Base-by-base conservation (phyloP, 2,888 invertebrate genomes). In the Archips xylosteana region DNA sequence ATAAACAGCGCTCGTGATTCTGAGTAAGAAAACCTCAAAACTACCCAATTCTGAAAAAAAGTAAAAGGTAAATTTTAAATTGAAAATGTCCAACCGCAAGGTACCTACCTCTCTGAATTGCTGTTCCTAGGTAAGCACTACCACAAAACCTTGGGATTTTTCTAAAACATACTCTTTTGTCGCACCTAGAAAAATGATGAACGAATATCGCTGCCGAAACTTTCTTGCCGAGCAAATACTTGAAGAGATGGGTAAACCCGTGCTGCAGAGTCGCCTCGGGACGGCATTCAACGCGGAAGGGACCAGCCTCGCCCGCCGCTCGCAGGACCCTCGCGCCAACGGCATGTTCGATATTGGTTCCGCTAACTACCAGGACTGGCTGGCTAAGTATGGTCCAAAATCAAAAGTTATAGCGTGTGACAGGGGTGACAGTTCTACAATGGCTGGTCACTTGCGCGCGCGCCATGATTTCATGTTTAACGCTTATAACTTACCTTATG, bases 191-290 rank as follows among this genome's bases (percentile, higher is more conserved):
- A 95, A 95, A 86, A 96, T 96, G 95, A 97, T 97, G 96, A 97
- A 97, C 82, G 97, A 97, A 84, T 97, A 97, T 85, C 91, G 97
- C 63, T 97, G 97, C 79, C 95, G 97, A 49, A 97, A 96, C 82
- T 97, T 96, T 84, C 87, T 97, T 54, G 97, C 97, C 0, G 96
- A 96, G 80, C 96, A 97, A 89, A 97, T 97, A 77, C 87, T 97
- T 57, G 95, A 95, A 10, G 96, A 96, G 79, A 95, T 97, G 87
- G 92, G 91, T 2, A 90, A 91, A 75, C 88, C 89, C 23, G 85
- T 89, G 34, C 68, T 92, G 2, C 90, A 93, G 74, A 86, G 86
- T 75, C 88, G 93, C 3, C 57, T 93, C 0, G 94, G 94, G 0
- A 88, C 81, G 75, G 90, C 92, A 0, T 87, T 86, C 62, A 76